Base-by-base conservation (phyloP, 2,797 vertebrate genomes). In the Pipistrellus nathusii region DNA sequence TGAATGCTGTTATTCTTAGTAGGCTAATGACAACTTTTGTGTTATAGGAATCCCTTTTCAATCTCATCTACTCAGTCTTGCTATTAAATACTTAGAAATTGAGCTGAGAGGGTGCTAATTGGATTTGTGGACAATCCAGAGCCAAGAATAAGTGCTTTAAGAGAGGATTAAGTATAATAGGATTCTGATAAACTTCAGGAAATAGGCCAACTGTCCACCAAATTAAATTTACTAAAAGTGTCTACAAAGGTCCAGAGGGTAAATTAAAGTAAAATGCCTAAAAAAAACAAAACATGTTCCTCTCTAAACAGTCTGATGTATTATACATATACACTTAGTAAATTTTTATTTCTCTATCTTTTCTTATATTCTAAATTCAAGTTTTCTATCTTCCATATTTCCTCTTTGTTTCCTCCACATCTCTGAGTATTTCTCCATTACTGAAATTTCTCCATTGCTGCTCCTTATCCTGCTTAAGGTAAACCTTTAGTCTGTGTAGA, bases 81-180 rank as follows among this genome's bases (percentile, higher is more conserved):
- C n/a, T 85, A 85, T 91, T 95, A 95, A 96, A 91, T 83, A 88
- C 77, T 94, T 73, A 64, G 53, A 95, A 95, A 96, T 93, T 83
- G 94, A 96, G 64, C 76, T 96, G 89, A 93, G 51, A 95, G 35
- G 80, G 68, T 93, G 73, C 66, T 97, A 95, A 96, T 95, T 97
- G 93, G 64, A 97, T 97, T 88, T 96, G 73, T 46, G 30, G 82
- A 81, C 77, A 76, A 96, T 93, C 69, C 91, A 80, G 25, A 92
- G 93, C 35, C 90, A 94, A 91, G 81, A 94, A 94, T 90, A 96
- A 93, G 91, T 94, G 69, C 71, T 88, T 95, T 88, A 91, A 64
- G 64, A 88, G 81, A 96, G 71, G 69, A 94, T 93, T 94, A 76
- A 90, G 69, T 90, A 81, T 91, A 96, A 88, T n/a, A 94, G 59